Conservation (phyloP, 2,888 invertebrate species). For the Selenia dentaria region DNA sequence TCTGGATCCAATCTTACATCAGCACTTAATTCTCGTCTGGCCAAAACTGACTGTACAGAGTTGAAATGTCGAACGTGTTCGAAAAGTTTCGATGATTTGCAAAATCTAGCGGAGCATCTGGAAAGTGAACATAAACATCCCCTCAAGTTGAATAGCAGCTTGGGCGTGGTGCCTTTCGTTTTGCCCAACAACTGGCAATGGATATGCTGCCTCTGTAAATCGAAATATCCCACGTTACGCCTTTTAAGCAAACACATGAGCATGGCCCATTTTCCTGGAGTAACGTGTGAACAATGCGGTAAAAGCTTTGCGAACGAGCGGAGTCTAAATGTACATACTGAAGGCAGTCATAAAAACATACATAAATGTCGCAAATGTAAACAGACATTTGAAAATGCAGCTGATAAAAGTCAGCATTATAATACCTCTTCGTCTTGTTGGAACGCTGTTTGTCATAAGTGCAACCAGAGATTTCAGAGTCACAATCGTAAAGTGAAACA, state of each 20-base stretch:
- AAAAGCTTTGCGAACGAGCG: constrained; percentile 15
- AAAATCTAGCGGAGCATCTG: constrained; percentile 46
- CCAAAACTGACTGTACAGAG: constrained; percentile 59
- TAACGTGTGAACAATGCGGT: constrained; percentile 33
- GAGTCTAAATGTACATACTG: constrained; percentile 5
- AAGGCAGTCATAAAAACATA: constrained; percentile 9
- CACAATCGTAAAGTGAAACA: constrained; percentile 19
- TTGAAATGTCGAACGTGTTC: constrained; percentile 54
- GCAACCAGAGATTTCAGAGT: not conserved
- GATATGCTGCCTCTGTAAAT: constrained; percentile 17
- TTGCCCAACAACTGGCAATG: constrained; percentile 12
- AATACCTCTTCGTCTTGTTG: not conserved
- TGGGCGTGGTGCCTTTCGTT: constrained; percentile 20
- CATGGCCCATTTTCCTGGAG: constrained; percentile 29
- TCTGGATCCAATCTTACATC: not conserved
- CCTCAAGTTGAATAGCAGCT: constrained; percentile 12
- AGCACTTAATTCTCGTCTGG: constrained; percentile 5
- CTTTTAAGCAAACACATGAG: constrained; percentile 30
- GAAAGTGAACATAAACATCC: constrained; percentile 39
- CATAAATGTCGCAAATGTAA: constrained; percentile 21
- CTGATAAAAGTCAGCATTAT: constrained; percentile 2
- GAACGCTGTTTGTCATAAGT: not conserved
- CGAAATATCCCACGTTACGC: not conserved
- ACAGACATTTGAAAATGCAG: constrained; percentile 6
- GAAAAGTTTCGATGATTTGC: constrained; percentile 37